These are phyloP conservation scores for Epinephelus fuscoguttatus DNA, from an alignment of 2,113 vertebrate genomes.

Conservation along the genomic window DNA sequence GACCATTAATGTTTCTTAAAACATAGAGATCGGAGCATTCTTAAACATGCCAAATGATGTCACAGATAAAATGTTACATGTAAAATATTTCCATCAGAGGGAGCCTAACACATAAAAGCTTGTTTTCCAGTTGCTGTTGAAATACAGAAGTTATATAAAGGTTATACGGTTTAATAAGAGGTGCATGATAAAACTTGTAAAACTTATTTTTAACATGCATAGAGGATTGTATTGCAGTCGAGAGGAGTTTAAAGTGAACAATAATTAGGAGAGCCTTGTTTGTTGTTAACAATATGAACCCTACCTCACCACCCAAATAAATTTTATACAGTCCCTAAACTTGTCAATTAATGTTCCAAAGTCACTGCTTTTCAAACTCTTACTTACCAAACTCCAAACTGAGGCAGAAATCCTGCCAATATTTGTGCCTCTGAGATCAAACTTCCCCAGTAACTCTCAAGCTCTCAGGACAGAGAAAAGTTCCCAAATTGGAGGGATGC, in stretches of 20 bases:
- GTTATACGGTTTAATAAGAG: not conserved
- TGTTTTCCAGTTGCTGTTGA: too few relatives aligned
- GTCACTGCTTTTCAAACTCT: not conserved
- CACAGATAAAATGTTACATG: too few relatives aligned
- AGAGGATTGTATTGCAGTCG: too few relatives aligned
- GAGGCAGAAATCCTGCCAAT: slow-evolving; percentile 35
- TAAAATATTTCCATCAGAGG: too few relatives aligned
- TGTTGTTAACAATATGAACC: not conserved
- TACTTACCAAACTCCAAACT: slow-evolving; percentile 56
- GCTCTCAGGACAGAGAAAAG: slow-evolving; percentile 3
- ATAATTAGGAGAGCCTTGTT: not conserved
- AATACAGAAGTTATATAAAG: not conserved
- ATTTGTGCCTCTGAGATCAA: slow-evolving; percentile 20
- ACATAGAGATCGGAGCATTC: too few relatives aligned
- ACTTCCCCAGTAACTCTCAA: slow-evolving; percentile 24
- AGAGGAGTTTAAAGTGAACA: not conserved
- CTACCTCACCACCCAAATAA: not conserved
- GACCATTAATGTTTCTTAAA: too few relatives aligned
- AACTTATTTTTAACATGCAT: not conserved
- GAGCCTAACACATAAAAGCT: too few relatives aligned
- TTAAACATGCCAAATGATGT: too few relatives aligned
- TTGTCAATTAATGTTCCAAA: not conserved
- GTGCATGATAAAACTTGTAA: not conserved
- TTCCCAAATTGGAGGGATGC: slow-evolving; percentile 48
- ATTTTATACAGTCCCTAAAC: not conserved